These are phyloP conservation scores for Steinernema carpocapsae DNA, from an alignment of 2,888 invertebrate genomes.

Conservation along the genomic window DNA sequence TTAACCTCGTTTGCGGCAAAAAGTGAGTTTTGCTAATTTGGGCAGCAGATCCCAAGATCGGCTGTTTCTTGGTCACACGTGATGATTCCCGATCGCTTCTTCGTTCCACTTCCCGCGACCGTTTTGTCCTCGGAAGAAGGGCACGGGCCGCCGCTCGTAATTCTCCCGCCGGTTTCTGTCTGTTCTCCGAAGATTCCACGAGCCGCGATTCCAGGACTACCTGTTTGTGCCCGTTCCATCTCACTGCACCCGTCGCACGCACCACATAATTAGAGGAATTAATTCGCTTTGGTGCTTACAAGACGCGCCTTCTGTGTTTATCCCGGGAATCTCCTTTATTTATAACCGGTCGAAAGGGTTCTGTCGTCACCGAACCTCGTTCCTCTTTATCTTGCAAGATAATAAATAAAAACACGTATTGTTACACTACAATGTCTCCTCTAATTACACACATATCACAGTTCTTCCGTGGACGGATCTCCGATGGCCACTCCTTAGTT, in stretches of 20 bases:
- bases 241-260: not conserved
- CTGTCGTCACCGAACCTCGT: not conserved
- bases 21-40: no score
- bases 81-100: not conserved
- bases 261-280: not conserved
- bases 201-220: not conserved
- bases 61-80: no score
- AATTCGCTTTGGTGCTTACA: not conserved
- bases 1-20: no score
- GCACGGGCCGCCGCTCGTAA: constrained; percentile 17
- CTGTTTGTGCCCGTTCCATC: constrained; percentile 33
- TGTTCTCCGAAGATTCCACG: constrained; percentile 2
- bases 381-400: not conserved
- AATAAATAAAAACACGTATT: not conserved
- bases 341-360: not conserved
- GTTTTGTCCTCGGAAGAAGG: not conserved
- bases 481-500: not conserved
- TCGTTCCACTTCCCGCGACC: constrained; percentile 8
- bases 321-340: not conserved
- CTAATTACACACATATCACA: constrained; percentile 14
- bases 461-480: not conserved
- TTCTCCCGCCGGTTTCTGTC: constrained; percentile 6
- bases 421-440: not conserved
- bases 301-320: not conserved
- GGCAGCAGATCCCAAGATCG: no score